phyloP scores from a whole-genome alignment of 2,797 vertebrate species.

The Spatula versicolor region DNA sequence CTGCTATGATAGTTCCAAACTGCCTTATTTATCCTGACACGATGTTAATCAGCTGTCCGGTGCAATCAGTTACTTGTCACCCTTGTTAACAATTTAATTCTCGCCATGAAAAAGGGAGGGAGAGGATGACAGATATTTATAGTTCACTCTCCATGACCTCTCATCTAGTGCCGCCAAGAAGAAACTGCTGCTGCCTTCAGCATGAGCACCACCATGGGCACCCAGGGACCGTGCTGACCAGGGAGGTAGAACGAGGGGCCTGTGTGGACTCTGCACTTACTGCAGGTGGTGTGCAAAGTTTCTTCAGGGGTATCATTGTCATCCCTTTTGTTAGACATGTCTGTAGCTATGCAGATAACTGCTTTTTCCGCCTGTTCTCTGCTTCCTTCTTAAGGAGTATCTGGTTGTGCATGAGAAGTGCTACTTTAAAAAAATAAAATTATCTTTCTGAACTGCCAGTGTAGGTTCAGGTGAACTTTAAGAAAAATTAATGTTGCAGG shows the following conservation, averaged over 20 bases:
- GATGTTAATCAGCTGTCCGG: conserved; percentile 40
- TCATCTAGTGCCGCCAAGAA: not conserved
- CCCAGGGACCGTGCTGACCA: not conserved
- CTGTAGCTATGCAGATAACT: not conserved
- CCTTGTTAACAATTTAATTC: conserved; percentile 46
- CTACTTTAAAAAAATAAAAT: not conserved
- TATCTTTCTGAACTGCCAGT: not conserved
- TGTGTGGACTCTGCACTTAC: fast-evolving
- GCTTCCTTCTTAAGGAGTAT: not conserved
- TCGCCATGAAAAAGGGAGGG: not conserved
- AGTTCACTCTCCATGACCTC: not conserved
- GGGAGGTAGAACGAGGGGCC: not conserved
- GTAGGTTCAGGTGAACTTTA: not conserved
- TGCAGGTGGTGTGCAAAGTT: not conserved
- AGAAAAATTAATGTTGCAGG: not conserved
- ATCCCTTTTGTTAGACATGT: not conserved
- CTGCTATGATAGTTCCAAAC: not conserved
- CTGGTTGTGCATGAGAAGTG: not conserved
- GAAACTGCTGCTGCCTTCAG: not conserved
- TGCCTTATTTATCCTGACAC: conserved; percentile 29
- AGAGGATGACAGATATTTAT: not conserved
- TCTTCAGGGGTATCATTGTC: not conserved
- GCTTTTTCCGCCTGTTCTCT: not conserved
- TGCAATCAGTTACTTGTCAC: conserved; percentile 30
- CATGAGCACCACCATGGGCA: not conserved